Conservation (phyloP, 2,797 vertebrate species). For the Xiphorhynchus erythropygius region DNA sequence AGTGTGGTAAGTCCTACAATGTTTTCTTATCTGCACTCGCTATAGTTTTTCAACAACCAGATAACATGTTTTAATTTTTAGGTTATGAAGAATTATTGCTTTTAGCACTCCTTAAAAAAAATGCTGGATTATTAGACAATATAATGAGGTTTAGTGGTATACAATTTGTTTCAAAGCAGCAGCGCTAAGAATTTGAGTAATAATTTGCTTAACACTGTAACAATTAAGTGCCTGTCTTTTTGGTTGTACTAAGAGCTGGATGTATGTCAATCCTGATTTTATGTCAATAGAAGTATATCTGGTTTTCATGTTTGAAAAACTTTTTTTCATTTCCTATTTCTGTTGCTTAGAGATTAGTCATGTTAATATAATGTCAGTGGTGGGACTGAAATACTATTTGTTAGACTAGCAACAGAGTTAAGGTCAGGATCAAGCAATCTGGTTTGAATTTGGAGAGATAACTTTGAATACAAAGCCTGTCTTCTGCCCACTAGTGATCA, state of each 20-base stretch:
- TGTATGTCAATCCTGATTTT: background rate
- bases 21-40: background rate
- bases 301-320: background rate
- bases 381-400: background rate
- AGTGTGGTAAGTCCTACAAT: conserved; percentile 41
- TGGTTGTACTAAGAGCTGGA: background rate
- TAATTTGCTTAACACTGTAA: background rate
- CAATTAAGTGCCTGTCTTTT: background rate
- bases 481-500: background rate
- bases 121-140: background rate
- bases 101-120: background rate
- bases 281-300: background rate
- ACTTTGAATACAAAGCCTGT: background rate
- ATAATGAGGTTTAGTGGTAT: background rate
- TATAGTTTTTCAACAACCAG: background rate
- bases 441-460: background rate
- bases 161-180: background rate
- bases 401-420: background rate
- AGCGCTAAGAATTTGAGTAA: background rate
- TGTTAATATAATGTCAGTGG: background rate
- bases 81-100: background rate
- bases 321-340: background rate
- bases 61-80: background rate
- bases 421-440: background rate
- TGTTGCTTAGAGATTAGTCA: background rate